Base-by-base conservation (phyloP, 2,888 invertebrate genomes). In the Mamestra brassicae region DNA sequence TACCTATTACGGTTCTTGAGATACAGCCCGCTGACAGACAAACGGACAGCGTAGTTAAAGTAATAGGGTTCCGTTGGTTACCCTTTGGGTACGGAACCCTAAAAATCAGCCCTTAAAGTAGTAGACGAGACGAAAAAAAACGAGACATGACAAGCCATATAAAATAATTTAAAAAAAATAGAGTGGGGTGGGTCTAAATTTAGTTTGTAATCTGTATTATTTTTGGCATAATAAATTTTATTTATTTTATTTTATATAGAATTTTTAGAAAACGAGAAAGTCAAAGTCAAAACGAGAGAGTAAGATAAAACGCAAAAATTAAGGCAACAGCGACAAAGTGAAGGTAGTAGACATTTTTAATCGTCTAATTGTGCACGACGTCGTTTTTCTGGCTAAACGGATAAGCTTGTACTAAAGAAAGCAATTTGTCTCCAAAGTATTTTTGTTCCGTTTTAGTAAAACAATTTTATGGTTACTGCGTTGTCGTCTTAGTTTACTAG, bases 331-430 rank as follows among this genome's bases (percentile, higher is more conserved):
- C 45, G 50, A 71, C 66, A 76, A 76, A 58, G n/a, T 36, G 42
- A 26, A 17, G n/a, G 26, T 34, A 63, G 15, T 69, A 80, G 60
- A 71, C 50, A 67, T 57, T 81, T 76, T 80, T 69, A 68, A 77
- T 77, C 34, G 42, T 61, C 61, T 72, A 65, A 81, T 68, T 81
- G 81, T 68, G 42, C 50, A 57, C 38, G 57, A 42, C 57, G 52
- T 58, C 67, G 47, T 81, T 72, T 67, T 72, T 68, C 77, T 61
- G 64, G 68, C 64, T 81, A 72, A 61, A 81, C 62, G 68, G 77
- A 80, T 61, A 81, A 80, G 17, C 81, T 62, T 65, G 57, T 81
- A 58, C 64, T 66, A 63, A 76, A 81, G 64, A 72, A 72, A 72
- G 26, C 60, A 64, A 81, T 83, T 83, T 76, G 61, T 83, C 76